Base-by-base conservation (phyloP, 2,797 vertebrate species). In the Sebastes taczanowskii region DNA sequence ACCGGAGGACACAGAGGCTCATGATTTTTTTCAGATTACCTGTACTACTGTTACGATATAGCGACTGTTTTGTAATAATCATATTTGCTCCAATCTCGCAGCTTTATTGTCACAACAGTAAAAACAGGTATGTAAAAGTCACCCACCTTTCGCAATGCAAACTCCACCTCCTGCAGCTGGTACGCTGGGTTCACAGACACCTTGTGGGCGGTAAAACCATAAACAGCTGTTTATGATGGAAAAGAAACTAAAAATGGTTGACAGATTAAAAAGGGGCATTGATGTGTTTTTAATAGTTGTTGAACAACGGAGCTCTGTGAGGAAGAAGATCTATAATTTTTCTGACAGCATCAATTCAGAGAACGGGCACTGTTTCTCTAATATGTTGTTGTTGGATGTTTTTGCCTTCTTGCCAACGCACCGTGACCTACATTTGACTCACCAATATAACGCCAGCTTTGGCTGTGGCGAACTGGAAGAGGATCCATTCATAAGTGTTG, bases 361-460 rank as follows among this genome's bases (percentile, higher is more conserved):
- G 38, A 2, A 2, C 9, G 2, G 13, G 16, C 6, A 55, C 22
- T 0, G 2, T 25, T 53, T 27, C 22, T 53, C 29, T 25, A 4
- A 35, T 10, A 10, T 23, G 35, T 38, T 38, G 35, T 35, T 35
- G 35, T 13, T 35, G 35, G 11, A 35, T 2, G 30, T 13, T n/a
- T 14, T 18, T 35, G 22, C 23, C 22, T 25, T 53, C 23, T 29
- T 55, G 13, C 7, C 11, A 35, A 3, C 3, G 35, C 25, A 13
- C 7, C 6, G 0, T 3, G 6, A 58, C n/a, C 18, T 4, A 63
- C 22, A 11, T 27, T 18, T 4, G 7, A 59, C 97, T 96, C 89
- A 99, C 98, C 97, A 98, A 75, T 77, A 99, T 95, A 61, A 99
- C 96, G 62, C 98, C 98, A 9, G 97, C 97, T 88, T 96, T 96